Base-by-base conservation (phyloP, 1,140 invertebrate species). In the Lethrus apterus region DNA sequence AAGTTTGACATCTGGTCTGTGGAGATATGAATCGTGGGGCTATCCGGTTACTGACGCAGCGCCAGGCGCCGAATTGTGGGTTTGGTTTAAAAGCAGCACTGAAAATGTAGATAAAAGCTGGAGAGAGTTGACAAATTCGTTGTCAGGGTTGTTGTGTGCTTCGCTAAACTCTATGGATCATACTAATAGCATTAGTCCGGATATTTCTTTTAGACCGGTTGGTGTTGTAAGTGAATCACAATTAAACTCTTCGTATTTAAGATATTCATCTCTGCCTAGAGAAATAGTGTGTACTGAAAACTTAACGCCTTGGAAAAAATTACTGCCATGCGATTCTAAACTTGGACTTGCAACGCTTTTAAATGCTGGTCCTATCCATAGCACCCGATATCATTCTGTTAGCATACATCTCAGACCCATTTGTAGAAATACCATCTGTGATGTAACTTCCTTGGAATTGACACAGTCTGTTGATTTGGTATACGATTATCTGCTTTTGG, bases 241-340 rank as follows among this genome's bases (percentile, higher is more conserved):
- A 55, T 52, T 66, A 10, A 75, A 78, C 57, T 75, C 73, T 51
- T 75, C 73, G 48, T 60, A 46, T 54, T 65, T 89, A 29, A 73
- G 88, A 52, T 97, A 97, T 74, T 81, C 93, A 1, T 82, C 86
- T 29, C 67, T 99, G 44, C 92, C 95, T 0, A 74, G 87, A 48
- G 96, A 99, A 79, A 89, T 93, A 59, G 90, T 97, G 5, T 99
- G 96, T 63, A 98, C 95, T 13, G 94, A 98, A 75, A 99, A 99
- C 74, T 73, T 99, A 53, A 98, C 95, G 20, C 95, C 95, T 2
- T 98, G 93, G 84, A 95, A 94, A 62, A 98, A 98, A 68, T 70
- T 98, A 1, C 64, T 98, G 21, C 95, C 95, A 2, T 98, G 95
- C 72, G 81, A 87, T 62, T 83, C 85, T 29, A 84, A 80, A 67